Base-by-base conservation (phyloP, 2,113 vertebrate genomes). In the Gorsachius goisagi region DNA sequence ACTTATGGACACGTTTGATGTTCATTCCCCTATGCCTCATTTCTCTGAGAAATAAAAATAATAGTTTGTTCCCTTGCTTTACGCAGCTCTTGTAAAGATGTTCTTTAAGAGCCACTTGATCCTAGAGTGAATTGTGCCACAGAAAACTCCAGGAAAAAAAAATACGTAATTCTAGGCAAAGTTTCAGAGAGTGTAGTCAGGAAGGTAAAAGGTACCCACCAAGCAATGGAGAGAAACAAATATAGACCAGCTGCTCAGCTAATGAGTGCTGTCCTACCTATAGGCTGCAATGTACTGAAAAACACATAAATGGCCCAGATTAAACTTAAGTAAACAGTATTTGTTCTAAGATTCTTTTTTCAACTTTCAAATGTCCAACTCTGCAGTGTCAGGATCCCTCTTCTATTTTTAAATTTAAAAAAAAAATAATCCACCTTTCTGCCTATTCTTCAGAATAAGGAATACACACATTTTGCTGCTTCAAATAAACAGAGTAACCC, bases 111-210 rank as follows among this genome's bases (percentile, higher is more conserved):
- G 67, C 33, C 82, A 62, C 69, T 78, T n/a, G 35, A 52, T 64
- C 67, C 77, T 32, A n/a, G 32, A 71, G 55, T 20, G 33, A 84
- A 86, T 68, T 21, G 24, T 50, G 73, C 28, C 73, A 62, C 64
- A 88, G 62, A 55, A 87, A 90, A 72, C 53, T 76, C 33, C 82
- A 52, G 13, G 39, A 79, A 27, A 83, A 27, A 83, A 82, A 88
- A 89, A 93, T 9, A 95, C 94, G 27, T 53, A 71, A 87, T 37
- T 56, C 62, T 5, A 88, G 28, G 39, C 73, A 82, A 95, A 95
- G 74, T 52, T 82, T 68, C 82, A 89, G 47, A n/a, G 28, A 45
- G 26, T 0, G 1, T 13, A n/a, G 44, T 59, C 2, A 2, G 15
- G 47, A 75, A 62, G 47, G 83, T 28, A 35, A 79, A 66, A 55